Evolutionary conservation across 2,113 vertebrate species (phyloP), one percentile per base, ranked within the genome.

Genomic region (Channa argus): DNA sequence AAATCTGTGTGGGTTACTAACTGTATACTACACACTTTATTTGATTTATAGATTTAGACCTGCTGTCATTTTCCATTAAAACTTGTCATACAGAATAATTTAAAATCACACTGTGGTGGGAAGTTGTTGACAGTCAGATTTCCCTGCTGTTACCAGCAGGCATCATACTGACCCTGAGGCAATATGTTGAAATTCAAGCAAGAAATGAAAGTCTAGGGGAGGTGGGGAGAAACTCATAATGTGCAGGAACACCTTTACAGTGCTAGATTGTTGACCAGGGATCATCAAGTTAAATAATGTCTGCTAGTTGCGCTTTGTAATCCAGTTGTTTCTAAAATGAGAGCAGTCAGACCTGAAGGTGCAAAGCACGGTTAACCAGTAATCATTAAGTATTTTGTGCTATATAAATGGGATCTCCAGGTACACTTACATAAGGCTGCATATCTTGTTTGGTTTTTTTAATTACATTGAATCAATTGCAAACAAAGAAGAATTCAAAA

Each of bases 101-200:
- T 68, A 1, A 8, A 45, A 39, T 6, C 11, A 8, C 34, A 33
- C 45, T 50, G 7, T 45, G 15, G 11, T 12, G 6, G 14, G 11
- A 65, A 8, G 37, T 13, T 44, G 56, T 24, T 45, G 36, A 72
- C 39, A 52, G 50, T 50, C 60, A 7, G 10, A 47, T 46, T 13
- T 34, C 54, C 44, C 62, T 0, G 44, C 49, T 53, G 63, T 51
- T 53, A 37, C 14, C 51, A 34, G 38, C 55, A 2, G 37, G 61
- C 45, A 24, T 63, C 53, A 47, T 6, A 47, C 33, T 5, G 6
- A 53, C 63, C 69, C 75, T 7, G 14, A 15, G 44, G 71, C 63
- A 8, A 75, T 47, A 33, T 34, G 5, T 75, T 49, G 6, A 74
- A 79, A 79, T 73, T 61, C 76, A 76, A 68, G 58, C 71, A 76